Conservation (phyloP, 2,113 vertebrate species). For the Bothrops jararaca region DNA sequence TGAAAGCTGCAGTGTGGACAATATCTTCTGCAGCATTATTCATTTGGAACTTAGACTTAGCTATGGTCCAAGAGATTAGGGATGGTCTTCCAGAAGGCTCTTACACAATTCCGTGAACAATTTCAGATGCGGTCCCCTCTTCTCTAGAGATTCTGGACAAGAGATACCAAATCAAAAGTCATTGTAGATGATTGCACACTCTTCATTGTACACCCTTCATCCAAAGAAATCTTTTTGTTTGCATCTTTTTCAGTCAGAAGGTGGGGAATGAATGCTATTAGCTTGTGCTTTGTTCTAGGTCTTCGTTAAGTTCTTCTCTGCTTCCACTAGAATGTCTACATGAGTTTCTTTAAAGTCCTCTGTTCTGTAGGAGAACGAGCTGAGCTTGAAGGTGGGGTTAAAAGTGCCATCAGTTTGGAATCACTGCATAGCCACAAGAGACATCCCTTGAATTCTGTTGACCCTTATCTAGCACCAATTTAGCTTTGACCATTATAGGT, state of each 20-base stretch:
- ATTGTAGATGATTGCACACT: not conserved
- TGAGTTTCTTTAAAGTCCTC: not conserved
- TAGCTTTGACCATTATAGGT: not conserved
- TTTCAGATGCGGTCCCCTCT: not conserved
- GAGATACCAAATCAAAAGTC: not conserved
- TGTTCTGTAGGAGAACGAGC: not conserved
- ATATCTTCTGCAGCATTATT: not conserved
- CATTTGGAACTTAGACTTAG: not conserved
- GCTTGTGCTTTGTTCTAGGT: not conserved
- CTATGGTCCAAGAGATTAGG: not conserved
- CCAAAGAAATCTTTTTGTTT: not conserved
- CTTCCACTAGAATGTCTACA: not conserved
- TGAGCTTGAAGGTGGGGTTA: not conserved
- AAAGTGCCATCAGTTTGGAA: not conserved
- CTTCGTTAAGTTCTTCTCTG: not conserved
- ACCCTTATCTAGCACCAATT: not conserved
- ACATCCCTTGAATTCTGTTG: not conserved
- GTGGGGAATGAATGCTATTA: not conserved
- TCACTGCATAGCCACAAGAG: not conserved
- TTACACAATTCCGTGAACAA: not conserved
- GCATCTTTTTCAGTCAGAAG: not conserved
- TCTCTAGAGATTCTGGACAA: not conserved
- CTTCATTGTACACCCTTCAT: not conserved
- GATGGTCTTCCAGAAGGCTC: not conserved
- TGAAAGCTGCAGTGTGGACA: not conserved